Conservation (phyloP, 2,797 vertebrate genomes). For the Acanthurus leucopareius region DNA sequence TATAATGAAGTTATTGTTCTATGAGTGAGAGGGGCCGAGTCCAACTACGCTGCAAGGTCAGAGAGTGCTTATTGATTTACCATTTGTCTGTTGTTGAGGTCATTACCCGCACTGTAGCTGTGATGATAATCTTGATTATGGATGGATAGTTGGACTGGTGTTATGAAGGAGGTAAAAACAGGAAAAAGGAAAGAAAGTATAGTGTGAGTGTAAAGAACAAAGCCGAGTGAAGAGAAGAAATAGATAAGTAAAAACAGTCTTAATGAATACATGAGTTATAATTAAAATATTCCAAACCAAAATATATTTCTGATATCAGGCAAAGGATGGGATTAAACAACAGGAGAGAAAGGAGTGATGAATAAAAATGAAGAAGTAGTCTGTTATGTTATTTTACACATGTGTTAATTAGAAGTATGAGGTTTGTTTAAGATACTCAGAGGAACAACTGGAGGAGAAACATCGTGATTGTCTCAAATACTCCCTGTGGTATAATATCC, state of each 20-base stretch:
- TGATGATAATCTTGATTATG: conserved; percentile 72
- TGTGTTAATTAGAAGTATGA: background rate
- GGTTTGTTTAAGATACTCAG: conserved; percentile 12
- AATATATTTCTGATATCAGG: conserved; percentile 32
- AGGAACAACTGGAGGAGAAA: background rate
- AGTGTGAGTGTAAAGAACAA: background rate
- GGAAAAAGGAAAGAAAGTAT: background rate
- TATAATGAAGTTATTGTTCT: conserved; percentile 73
- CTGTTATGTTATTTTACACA: background rate
- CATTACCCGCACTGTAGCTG: conserved; percentile 55
- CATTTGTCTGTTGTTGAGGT: conserved; percentile 76
- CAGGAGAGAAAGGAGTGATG: background rate
- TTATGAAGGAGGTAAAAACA: conserved; percentile 27
- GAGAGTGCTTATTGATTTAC: conserved; percentile 75
- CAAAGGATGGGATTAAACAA: conserved; percentile 30
- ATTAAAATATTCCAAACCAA: background rate
- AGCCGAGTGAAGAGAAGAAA: conserved; percentile 1
- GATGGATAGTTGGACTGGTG: conserved; percentile 49
- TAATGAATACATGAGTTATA: conserved; percentile 29
- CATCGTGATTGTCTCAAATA: background rate
- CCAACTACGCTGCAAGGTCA: conserved; percentile 72
- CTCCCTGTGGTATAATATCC: conserved; percentile 10
- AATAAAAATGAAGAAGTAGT: background rate
- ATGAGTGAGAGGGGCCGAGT: conserved; percentile 56
- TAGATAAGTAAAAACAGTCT: conserved; percentile 3